These are phyloP conservation scores for Syrista parreyssii DNA, from an alignment of 2,888 invertebrate species.

Conservation along the genomic window DNA sequence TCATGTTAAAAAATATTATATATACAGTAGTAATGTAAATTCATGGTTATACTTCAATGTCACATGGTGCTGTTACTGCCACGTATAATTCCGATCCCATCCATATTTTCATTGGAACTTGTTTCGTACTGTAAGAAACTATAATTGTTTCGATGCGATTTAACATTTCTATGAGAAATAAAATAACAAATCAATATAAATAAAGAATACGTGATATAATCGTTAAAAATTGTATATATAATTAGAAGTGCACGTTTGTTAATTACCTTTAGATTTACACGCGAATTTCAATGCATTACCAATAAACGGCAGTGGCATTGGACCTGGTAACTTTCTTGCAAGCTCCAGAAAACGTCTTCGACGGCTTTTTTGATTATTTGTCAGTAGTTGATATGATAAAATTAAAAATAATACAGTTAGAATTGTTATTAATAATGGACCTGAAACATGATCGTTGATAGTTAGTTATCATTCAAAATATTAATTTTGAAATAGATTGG, in stretches of 20 bases:
- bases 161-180: neutral
- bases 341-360: conserved; percentile 10
- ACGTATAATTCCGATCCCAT: conserved; percentile 37
- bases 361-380: neutral
- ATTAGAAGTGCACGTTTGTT: neutral
- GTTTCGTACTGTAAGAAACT: neutral
- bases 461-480: neutral
- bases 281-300: conserved; percentile 40
- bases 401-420: neutral
- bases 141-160: neutral
- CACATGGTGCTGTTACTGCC: conserved; percentile 33
- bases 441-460: neutral
- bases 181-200: neutral
- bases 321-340: conserved; percentile 35
- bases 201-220: neutral
- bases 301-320: conserved; percentile 35
- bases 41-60: conserved; percentile 29
- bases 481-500: neutral
- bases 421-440: neutral
- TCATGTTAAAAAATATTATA: neutral
- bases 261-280: conserved; percentile 34
- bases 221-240: neutral
- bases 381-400: neutral
- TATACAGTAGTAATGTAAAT: too few species aligned
- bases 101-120: conserved; percentile 21